phyloP scores from a whole-genome alignment of 64 coral and sea anemone species.

The Stichodactyla helianthus region DNA sequence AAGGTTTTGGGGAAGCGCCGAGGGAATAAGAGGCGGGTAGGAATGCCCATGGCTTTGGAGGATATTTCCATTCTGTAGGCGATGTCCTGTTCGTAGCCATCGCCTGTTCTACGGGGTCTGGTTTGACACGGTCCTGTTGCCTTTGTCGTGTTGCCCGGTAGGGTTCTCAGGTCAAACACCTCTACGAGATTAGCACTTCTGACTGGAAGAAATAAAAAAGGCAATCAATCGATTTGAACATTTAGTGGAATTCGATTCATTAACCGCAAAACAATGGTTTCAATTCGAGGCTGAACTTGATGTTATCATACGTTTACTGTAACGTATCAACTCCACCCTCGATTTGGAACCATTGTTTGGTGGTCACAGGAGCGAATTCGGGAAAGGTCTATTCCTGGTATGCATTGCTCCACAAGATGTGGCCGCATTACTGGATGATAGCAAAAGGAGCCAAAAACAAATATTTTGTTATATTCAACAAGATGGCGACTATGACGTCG shows the following conservation, averaged over 20 bases:
- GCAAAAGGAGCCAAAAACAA: no score
- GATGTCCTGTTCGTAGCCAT: neutral
- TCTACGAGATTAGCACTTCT: conserved; percentile 10
- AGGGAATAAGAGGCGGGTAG: conserved; percentile 29
- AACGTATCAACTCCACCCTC: no score
- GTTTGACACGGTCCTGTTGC: neutral
- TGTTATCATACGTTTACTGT: no score
- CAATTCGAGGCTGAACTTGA: no score
- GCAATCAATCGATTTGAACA: neutral
- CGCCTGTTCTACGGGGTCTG: neutral
- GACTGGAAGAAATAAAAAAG: neutral
- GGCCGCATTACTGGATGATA: no score
- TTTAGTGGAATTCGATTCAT: neutral
- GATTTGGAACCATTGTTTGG: no score
- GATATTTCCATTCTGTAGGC: conserved; percentile 10
- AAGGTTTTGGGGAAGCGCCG: conserved; percentile 33
- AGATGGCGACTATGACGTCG: no score
- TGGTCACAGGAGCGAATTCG: no score
- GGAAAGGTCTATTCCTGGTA: no score
- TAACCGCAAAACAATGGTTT: no score
- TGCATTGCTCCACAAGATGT: no score
- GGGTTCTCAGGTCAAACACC: conserved; percentile 3
- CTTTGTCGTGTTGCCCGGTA: conserved; percentile 1
- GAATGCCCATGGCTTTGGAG: neutral
- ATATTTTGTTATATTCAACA: no score